These are phyloP conservation scores for Mustelus asterias DNA, from an alignment of 2,113 vertebrate species.

Conservation along the genomic window DNA sequence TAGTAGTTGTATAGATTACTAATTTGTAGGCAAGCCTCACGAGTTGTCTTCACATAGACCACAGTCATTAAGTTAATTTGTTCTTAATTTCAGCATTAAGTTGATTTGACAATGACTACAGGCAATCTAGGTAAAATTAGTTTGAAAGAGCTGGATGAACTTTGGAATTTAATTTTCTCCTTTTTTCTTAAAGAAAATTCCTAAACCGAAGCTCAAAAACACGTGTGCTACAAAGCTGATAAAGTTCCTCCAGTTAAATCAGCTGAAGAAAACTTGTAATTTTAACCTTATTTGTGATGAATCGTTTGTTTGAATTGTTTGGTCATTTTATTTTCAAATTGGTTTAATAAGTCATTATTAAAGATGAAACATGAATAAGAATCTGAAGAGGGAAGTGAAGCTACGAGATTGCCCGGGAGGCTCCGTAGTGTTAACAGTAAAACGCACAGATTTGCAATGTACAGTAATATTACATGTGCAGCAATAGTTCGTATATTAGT, in stretches of 20 bases:
- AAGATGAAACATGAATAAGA: not conserved
- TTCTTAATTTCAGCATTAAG: not conserved
- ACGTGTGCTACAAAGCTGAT: not conserved
- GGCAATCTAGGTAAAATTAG: not conserved
- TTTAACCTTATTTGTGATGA: not conserved
- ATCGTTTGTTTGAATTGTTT: not conserved
- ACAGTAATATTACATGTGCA: not conserved
- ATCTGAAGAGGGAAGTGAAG: not conserved
- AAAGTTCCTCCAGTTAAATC: not conserved
- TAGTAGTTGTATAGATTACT: not conserved
- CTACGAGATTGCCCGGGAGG: not conserved
- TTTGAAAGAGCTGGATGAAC: not conserved
- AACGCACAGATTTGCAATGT: not conserved
- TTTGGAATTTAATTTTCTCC: not conserved
- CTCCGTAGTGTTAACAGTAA: not conserved
- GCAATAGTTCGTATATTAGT: not conserved
- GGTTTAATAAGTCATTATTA: not conserved
- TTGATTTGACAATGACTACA: not conserved
- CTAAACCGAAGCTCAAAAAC: not conserved
- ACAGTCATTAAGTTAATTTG: slow-evolving; percentile 31
- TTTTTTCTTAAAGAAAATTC: not conserved
- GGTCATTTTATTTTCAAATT: not conserved
- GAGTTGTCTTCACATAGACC: not conserved
- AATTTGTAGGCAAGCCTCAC: not conserved
- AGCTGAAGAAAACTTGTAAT: not conserved